Evolutionary conservation across 2,113 vertebrate species (phyloP).

Genomic region (Tympanuchus pallidicinctus): DNA sequence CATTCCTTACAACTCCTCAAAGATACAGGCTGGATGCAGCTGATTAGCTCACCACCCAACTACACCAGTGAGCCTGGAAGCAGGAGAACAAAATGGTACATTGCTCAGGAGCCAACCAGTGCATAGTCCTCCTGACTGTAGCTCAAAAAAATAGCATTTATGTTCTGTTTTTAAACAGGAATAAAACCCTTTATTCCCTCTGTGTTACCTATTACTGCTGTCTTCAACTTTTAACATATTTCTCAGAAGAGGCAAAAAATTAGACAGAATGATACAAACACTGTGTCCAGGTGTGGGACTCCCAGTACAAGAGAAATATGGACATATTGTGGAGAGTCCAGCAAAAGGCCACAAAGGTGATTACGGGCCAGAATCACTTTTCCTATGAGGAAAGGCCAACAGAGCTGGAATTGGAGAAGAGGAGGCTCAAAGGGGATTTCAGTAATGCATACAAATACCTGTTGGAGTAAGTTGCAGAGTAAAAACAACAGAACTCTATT

Average conservation of each 20-base stretch:
- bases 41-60: neutral
- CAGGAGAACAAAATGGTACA: neutral
- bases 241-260: neutral
- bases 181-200: neutral
- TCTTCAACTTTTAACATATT: neutral
- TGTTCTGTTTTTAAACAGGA: neutral
- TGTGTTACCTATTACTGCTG: neutral
- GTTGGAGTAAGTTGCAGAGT: neutral
- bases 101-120: neutral
- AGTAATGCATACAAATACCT: neutral
- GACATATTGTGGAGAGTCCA: neutral
- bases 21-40: neutral
- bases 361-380: neutral
- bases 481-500: neutral
- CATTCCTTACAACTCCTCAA: neutral
- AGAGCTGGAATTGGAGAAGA: neutral
- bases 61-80: neutral
- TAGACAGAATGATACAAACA: neutral
- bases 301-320: neutral
- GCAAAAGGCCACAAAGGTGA: neutral
- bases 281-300: neutral
- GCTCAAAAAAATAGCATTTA: neutral
- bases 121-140: accelerated
- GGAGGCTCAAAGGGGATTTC: neutral
- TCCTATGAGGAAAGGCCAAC: neutral